Conservation (phyloP, 2,888 invertebrate species). For the Blera fallax region DNA sequence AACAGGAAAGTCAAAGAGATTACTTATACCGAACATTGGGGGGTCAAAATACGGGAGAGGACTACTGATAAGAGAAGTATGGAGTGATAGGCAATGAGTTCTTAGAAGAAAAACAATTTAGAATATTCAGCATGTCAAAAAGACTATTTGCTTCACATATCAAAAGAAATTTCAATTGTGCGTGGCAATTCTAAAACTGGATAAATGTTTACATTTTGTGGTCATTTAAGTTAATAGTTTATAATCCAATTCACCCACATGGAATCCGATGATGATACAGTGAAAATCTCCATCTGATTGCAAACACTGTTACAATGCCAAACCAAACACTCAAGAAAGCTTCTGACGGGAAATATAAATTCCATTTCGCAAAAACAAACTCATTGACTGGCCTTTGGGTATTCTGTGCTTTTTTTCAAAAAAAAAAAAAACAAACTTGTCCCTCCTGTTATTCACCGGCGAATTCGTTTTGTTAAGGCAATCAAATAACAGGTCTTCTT, state of each 20-base stretch:
- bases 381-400: slow-evolving; percentile 30
- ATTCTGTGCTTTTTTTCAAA: too few relatives aligned
- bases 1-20: too few relatives aligned
- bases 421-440: too few relatives aligned
- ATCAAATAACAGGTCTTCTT: background rate
- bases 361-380: slow-evolving; percentile 28
- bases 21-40: too few relatives aligned
- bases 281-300: background rate
- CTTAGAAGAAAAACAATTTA: too few relatives aligned
- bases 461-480: background rate
- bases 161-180: too few relatives aligned
- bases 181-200: too few relatives aligned
- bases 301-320: background rate
- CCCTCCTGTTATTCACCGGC: background rate
- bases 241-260: background rate
- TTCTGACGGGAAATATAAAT: slow-evolving; percentile 36
- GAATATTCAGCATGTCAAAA: too few relatives aligned
- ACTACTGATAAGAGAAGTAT: too few relatives aligned
- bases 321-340: slow-evolving; percentile 14
- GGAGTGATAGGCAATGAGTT: too few relatives aligned
- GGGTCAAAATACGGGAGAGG: too few relatives aligned
- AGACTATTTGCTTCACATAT: too few relatives aligned
- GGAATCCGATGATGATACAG: background rate
- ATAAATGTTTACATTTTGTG: slow-evolving; percentile 3
- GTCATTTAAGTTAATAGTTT: background rate